phyloP scores from a whole-genome alignment of 1,140 invertebrate genomes.

The Adoxophyes honmai region DNA sequence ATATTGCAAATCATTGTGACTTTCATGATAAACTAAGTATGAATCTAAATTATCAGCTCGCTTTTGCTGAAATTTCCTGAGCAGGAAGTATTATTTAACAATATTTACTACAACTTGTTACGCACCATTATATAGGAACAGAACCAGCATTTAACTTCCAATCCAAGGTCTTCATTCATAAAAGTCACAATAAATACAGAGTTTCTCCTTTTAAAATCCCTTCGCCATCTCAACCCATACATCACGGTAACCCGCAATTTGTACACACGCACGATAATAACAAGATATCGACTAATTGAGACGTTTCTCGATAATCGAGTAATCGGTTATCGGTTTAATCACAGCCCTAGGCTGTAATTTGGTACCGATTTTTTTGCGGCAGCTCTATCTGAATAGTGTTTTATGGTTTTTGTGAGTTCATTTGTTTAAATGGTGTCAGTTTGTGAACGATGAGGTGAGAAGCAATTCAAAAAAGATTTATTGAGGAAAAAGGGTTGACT shows the following conservation, averaged over 20 bases:
- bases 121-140: too few species aligned
- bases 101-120: too few species aligned
- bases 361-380: conserved; percentile 24
- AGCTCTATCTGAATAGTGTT: conserved; percentile 24
- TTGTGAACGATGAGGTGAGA: not conserved
- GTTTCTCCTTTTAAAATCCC: conserved; percentile 5
- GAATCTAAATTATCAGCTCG: too few species aligned
- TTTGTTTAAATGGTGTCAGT: not conserved
- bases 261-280: conserved; percentile 1
- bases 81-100: too few species aligned
- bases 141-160: too few species aligned
- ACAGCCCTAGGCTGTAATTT: conserved; percentile 27
- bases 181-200: not conserved
- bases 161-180: too few species aligned
- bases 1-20: too few species aligned
- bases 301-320: conserved; percentile 26
- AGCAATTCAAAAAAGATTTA: not conserved
- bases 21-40: too few species aligned
- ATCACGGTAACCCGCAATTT: conserved; percentile 30
- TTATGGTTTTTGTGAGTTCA: conserved; percentile 14
- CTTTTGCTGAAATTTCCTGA: too few species aligned
- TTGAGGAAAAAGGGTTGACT: not conserved
- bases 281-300: conserved; percentile 21
- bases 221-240: conserved; percentile 18
- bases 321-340: conserved; percentile 23